Conservation (phyloP, 2,888 invertebrate species). For the Sussaba pulchella region DNA sequence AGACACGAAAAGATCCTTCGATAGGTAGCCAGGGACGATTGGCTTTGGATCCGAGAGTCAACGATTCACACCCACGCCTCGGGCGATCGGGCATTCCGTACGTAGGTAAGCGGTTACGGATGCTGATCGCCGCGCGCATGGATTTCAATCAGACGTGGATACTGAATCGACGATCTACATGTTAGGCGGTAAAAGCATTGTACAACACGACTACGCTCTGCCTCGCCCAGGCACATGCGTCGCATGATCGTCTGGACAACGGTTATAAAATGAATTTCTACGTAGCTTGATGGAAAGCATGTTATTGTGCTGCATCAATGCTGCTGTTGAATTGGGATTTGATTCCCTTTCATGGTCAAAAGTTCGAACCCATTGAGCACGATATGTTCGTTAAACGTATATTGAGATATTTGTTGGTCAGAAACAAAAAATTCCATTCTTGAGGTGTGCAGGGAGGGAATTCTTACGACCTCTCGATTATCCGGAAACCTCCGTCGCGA, state of each 20-base stretch:
- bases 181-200: slow-evolving; percentile 35
- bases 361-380: no score
- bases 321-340: no score
- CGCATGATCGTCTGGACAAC: slow-evolving; percentile 14
- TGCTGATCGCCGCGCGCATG: slow-evolving; percentile 11
- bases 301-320: neutral
- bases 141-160: slow-evolving; percentile 42
- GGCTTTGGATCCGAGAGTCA: slow-evolving; percentile 52
- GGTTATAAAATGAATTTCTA: slow-evolving; percentile 29
- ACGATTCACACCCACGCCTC: slow-evolving; percentile 57
- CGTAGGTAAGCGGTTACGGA: slow-evolving; percentile 31
- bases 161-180: slow-evolving; percentile 55
- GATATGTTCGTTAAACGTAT: no score
- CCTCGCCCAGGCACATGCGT: slow-evolving; percentile 52
- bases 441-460: no score
- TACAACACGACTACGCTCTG: slow-evolving; percentile 34
- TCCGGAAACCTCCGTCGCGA: no score
- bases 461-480: no score
- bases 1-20: slow-evolving; percentile 55
- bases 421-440: no score
- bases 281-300: slow-evolving; percentile 1
- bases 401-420: no score
- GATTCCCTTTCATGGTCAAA: no score
- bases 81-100: slow-evolving; percentile 17
- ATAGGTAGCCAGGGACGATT: slow-evolving; percentile 55